Base-by-base conservation (phyloP, 2,888 invertebrate species). In the Rhingia campestris region DNA sequence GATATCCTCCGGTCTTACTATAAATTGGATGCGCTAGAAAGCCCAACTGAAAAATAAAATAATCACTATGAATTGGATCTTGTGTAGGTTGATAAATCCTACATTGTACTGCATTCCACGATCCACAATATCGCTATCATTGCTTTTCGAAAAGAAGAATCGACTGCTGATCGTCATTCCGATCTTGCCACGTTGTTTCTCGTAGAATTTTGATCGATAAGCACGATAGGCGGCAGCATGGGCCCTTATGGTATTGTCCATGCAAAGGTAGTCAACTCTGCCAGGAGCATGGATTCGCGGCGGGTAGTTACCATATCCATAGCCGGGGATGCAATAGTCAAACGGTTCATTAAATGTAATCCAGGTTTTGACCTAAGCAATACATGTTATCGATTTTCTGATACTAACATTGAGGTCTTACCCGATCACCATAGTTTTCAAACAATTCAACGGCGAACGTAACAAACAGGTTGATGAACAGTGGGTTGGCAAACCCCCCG, bases 201-300 rank as follows among this genome's bases (percentile, higher is more conserved):
- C 63, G 39, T 89, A 91, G 85, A 91, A 92, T 14, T 92, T 90
- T 7, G 89, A 88, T 30, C 89, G 89, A 67, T 92, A 93, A 3
- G 91, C 86, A 9, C 90, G 89, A 86, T 92, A 93, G 0, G 91
- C 91, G 32, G 88, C 90, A 9, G 92, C 92, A 88, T 95, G 95
- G 0, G 94, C 93, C 9, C 92, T 59, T 0, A 92, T 87, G 35
- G 93, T 90, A 33, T 92, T 89, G 86, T 93, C 92, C 12, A 92
- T 92, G 72, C 93, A 93, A 5, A 92, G 70, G 75, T 93, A 93
- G 22, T 92, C 92, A 3, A 91, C 93, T 4, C 92, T 87, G 43
- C 92, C 93, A 2, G 92, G 89, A 0, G 90, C 88, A 54, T 92
- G 90, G 3, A 92, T 69, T 5, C 89, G 88, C 0, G 92, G 92